phyloP scores from a whole-genome alignment of 1,140 invertebrate genomes.

The Homarus americanus region DNA sequence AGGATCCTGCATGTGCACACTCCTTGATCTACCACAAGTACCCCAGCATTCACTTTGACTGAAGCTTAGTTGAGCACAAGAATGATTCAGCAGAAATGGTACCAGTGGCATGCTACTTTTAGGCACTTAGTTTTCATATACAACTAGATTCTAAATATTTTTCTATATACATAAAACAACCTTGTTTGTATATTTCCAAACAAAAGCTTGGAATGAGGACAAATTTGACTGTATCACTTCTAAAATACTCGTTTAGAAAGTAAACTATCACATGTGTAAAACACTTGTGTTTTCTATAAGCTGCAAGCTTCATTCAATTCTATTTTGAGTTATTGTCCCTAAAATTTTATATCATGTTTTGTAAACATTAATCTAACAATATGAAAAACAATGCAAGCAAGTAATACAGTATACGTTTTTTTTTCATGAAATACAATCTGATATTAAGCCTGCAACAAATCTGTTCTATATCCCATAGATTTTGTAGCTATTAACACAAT shows the following conservation, averaged over 20 bases:
- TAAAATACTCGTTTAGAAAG: conserved; percentile 15
- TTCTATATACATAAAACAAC: conserved; percentile 55
- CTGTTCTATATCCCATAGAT: background rate
- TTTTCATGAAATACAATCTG: background rate
- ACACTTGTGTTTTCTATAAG: conserved; percentile 5
- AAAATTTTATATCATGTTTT: background rate
- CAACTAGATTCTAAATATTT: conserved; percentile 40
- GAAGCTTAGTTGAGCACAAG: conserved; percentile 60
- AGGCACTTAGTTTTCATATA: conserved; percentile 53
- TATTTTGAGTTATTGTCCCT: conserved; percentile 33
- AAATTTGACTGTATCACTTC: conserved; percentile 5
- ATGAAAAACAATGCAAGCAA: conserved; percentile 15
- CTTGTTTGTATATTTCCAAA: conserved; percentile 39
- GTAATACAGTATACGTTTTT: no score
- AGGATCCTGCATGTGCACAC: conserved; percentile 4
- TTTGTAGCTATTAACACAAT: background rate
- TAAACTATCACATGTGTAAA: conserved; percentile 16
- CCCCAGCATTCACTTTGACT: conserved; percentile 51
- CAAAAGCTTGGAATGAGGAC: conserved; percentile 33
- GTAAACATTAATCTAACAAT: conserved; percentile 13
- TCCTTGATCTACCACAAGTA: conserved; percentile 19
- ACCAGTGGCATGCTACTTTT: conserved; percentile 57
- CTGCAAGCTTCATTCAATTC: conserved; percentile 21
- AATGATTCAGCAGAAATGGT: conserved; percentile 46
- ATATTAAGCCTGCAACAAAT: conserved; percentile 4